Conservation (phyloP, 2,797 vertebrate species). For the Dipus sagitta region DNA sequence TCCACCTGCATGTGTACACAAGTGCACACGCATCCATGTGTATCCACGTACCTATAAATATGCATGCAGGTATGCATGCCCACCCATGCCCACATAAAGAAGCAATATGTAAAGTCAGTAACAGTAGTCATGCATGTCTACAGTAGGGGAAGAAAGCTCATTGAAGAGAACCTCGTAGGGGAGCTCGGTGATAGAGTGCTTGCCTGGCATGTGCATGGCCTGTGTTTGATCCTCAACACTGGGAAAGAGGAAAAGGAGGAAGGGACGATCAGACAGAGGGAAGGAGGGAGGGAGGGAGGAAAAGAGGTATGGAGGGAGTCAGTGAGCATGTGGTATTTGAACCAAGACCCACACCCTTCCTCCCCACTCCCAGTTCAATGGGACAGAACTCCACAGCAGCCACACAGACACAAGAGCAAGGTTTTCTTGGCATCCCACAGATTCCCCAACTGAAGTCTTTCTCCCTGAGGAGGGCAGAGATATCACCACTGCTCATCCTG, state of each 20-base stretch:
- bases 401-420: neutral
- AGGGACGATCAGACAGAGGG: too few species aligned
- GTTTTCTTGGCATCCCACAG: neutral
- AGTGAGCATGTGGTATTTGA: neutral
- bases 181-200: too few species aligned
- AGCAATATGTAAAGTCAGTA: neutral
- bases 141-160: neutral
- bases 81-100: too few species aligned
- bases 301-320: neutral
- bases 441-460: neutral
- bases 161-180: conserved; percentile 20
- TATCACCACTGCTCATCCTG: neutral
- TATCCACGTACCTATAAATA: too few species aligned
- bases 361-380: neutral
- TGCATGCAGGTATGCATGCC: too few species aligned
- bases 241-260: neutral
- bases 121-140: neutral
- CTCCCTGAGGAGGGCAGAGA: neutral
- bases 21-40: too few species aligned
- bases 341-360: neutral
- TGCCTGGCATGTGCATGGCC: too few species aligned
- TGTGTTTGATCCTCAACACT: neutral
- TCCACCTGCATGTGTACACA: too few species aligned
- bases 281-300: neutral
- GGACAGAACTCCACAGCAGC: neutral